Conservation (phyloP, 2,113 vertebrate species). For the Charadrius vociferus region DNA sequence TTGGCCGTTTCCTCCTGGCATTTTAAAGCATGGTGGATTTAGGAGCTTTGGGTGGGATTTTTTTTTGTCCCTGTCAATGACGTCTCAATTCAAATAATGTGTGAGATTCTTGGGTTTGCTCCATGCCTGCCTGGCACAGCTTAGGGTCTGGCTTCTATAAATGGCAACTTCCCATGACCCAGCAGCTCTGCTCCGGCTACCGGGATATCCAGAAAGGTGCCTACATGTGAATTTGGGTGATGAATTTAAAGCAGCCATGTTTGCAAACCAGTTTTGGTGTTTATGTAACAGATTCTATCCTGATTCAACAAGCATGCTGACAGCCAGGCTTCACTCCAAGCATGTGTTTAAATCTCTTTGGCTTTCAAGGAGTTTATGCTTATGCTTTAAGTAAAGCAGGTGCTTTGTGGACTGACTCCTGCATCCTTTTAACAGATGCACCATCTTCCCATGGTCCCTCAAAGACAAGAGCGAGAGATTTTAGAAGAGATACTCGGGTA, state of each 20-base stretch:
- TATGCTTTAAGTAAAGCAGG: conserved; percentile 1
- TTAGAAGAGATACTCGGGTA: not conserved
- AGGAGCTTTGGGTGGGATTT: conserved; percentile 31
- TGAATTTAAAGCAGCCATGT: not conserved
- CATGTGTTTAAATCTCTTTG: not conserved
- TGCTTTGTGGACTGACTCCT: not conserved
- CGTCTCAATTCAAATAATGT: conserved; percentile 46
- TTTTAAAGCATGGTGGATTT: conserved; percentile 51
- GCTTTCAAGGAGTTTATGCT: conserved; percentile 8
- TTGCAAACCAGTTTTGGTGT: not conserved
- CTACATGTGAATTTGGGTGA: not conserved
- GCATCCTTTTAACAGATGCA: not conserved
- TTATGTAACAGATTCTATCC: not conserved
- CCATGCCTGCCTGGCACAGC: not conserved
- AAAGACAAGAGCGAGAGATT: not conserved
- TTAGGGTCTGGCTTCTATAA: conserved; percentile 31
- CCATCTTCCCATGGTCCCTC: not conserved
- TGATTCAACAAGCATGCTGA: not conserved
- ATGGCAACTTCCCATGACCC: conserved; percentile 23
- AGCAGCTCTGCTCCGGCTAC: not conserved
- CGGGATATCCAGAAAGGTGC: not conserved
- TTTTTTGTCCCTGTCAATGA: conserved; percentile 25
- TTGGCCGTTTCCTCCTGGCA: not conserved
- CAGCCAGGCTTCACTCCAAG: conserved; percentile 10
- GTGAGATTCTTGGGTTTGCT: conserved; percentile 44